Evolutionary conservation across 2,888 invertebrate species (phyloP).

Genomic region (Harpalus rubripes): DNA sequence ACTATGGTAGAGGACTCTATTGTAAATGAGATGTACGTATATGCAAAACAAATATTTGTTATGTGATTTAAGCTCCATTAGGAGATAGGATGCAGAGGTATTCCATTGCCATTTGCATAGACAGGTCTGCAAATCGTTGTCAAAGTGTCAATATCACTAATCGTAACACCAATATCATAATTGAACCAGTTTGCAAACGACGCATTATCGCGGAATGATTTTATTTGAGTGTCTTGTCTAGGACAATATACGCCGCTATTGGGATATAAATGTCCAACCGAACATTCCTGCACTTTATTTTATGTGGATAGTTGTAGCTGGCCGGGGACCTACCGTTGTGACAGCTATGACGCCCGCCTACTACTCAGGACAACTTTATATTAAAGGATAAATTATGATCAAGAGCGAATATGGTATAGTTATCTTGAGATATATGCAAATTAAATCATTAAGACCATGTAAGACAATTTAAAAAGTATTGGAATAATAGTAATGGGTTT

Average conservation of each 20-base stretch:
- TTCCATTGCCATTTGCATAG: conserved; percentile 33
- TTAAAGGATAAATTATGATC: conserved; percentile 47
- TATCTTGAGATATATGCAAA: conserved; percentile 18
- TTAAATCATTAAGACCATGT: too few species aligned
- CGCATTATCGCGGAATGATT: conserved; percentile 58
- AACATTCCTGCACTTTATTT: conserved; percentile 41
- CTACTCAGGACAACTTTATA: conserved; percentile 30
- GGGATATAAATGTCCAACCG: conserved; percentile 53
- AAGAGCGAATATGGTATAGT: conserved; percentile 11
- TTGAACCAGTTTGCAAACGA: conserved; percentile 62
- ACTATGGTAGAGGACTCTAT: neutral
- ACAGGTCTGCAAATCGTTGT: conserved; percentile 53
- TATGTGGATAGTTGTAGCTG: conserved; percentile 24
- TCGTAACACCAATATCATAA: conserved; percentile 63
- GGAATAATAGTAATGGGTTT: too few species aligned
- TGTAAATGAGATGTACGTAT: neutral
- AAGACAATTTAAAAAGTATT: too few species aligned
- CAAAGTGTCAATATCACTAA: conserved; percentile 62
- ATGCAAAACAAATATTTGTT: neutral
- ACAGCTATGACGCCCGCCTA: conserved; percentile 39
- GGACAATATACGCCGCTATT: conserved; percentile 51
- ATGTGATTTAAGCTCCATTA: conserved; percentile 2
- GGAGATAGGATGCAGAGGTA: neutral
- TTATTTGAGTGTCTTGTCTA: conserved; percentile 49
- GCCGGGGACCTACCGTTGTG: conserved; percentile 55